Conservation (phyloP, 2,888 invertebrate genomes). For the Heliconius ethilla region DNA sequence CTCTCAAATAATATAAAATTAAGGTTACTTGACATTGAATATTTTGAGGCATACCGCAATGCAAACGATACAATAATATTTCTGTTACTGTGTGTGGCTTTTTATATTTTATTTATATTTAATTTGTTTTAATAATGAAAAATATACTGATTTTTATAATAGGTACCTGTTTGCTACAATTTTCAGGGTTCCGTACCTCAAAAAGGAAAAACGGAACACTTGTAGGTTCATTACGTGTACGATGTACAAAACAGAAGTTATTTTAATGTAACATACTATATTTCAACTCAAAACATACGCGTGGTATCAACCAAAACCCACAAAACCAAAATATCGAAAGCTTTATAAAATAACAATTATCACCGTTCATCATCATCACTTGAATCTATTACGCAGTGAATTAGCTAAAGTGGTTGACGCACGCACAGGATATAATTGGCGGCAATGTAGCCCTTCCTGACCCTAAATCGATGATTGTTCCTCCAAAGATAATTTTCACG, state of each 20-base stretch:
- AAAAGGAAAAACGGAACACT: too few species aligned
- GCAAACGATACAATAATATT: background rate
- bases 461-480: constrained; percentile 55
- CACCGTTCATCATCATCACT: constrained; percentile 33
- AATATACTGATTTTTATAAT: too few species aligned
- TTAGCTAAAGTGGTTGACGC: constrained; percentile 43
- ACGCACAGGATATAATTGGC: constrained; percentile 58
- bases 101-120: too few species aligned
- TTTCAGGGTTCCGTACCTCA: too few species aligned
- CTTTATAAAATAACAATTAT: background rate
- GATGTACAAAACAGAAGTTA: too few species aligned
- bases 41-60: constrained; percentile 14
- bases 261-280: too few species aligned
- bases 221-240: too few species aligned
- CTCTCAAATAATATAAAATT: too few species aligned
- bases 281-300: background rate
- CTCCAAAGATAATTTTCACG: constrained; percentile 49
- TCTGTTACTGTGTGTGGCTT: too few species aligned
- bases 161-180: too few species aligned
- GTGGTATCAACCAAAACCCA: background rate
- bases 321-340: background rate
- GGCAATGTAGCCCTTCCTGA: constrained; percentile 47
- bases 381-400: constrained; percentile 39
- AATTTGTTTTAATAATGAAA: too few species aligned
- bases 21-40: background rate